Evolutionary conservation across 2,888 invertebrate genomes (phyloP).

Genomic region (Boloria selene): DNA sequence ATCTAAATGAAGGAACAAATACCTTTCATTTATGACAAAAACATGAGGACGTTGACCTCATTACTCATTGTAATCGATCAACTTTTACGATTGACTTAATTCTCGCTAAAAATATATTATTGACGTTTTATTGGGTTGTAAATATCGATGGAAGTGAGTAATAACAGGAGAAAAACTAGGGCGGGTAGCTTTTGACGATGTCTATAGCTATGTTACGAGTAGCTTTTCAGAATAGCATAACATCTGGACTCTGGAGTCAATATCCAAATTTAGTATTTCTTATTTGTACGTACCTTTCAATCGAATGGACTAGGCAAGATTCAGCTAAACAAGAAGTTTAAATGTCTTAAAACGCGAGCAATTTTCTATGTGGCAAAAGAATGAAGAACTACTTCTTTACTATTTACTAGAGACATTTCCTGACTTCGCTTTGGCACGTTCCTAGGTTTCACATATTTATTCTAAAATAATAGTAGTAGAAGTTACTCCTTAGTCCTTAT

Average conservation of each 20-base stretch:
- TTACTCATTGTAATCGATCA: constrained; percentile 41
- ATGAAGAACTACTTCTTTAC: no score
- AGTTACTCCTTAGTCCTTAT: no score
- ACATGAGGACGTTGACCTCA: constrained; percentile 24
- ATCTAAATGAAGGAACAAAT: constrained; percentile 15
- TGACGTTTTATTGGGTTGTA: constrained; percentile 32
- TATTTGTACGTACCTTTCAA: no score
- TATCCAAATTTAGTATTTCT: background rate
- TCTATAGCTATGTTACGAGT: background rate
- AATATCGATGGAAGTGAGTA: constrained; percentile 34
- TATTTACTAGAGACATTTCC: no score
- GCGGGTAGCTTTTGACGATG: constrained; percentile 19
- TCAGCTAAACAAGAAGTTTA: no score
- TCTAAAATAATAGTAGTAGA: no score
- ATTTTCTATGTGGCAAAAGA: no score
- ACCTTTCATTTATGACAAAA: constrained; percentile 2
- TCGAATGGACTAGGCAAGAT: no score
- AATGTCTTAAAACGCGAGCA: no score
- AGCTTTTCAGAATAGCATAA: constrained; percentile 1
- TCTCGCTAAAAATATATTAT: constrained; percentile 36
- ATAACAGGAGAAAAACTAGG: constrained; percentile 33
- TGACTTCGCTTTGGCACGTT: no score
- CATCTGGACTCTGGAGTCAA: background rate
- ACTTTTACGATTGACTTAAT: constrained; percentile 40
- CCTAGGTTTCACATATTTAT: no score